Conservation (phyloP, 2,797 vertebrate genomes). For the Myotis findleyi region DNA sequence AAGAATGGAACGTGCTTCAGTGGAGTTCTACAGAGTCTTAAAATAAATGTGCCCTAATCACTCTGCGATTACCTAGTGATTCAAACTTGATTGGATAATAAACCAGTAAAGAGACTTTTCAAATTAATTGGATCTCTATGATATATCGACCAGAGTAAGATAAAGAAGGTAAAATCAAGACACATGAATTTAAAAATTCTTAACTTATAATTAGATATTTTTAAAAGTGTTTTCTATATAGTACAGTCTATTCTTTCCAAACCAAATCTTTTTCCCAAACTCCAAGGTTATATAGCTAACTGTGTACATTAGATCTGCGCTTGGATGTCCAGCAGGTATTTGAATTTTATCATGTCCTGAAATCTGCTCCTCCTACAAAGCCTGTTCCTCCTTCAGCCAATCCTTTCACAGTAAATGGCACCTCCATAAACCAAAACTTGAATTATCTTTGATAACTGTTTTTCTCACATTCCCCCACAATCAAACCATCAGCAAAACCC, state of each 20-base stretch:
- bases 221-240: background rate
- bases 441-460: background rate
- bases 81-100: slow-evolving; percentile 90
- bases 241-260: background rate
- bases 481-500: slow-evolving; percentile 23
- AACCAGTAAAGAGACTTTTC: slow-evolving; percentile 89
- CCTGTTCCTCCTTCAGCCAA: background rate
- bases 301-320: background rate
- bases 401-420: background rate
- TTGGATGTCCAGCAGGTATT: background rate
- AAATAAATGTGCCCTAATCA: slow-evolving; percentile 90
- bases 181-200: background rate
- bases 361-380: background rate
- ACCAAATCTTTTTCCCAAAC: background rate
- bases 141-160: slow-evolving; percentile 84
- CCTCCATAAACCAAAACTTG: background rate
- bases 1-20: slow-evolving; percentile 84
- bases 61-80: slow-evolving; percentile 90
- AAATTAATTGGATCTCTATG: slow-evolving; percentile 89
- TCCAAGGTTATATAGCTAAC: background rate
- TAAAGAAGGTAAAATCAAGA: slow-evolving; percentile 52
- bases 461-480: background rate
- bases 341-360: background rate
- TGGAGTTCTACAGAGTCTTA: slow-evolving; percentile 86
- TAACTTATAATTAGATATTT: background rate